Base-by-base conservation (phyloP, 2,888 invertebrate genomes). In the Cheilosia pagana region DNA sequence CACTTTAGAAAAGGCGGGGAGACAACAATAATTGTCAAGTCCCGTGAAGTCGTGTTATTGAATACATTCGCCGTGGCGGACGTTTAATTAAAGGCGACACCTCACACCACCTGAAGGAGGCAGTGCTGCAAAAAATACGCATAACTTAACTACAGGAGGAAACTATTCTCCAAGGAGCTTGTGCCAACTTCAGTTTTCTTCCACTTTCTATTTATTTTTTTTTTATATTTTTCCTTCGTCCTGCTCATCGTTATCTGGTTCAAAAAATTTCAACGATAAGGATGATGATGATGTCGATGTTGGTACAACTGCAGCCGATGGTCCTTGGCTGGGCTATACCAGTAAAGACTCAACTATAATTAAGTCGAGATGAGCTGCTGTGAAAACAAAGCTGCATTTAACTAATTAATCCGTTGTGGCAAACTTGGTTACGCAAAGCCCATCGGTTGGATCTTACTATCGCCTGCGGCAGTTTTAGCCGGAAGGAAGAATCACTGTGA, bases 321-420 rank as follows among this genome's bases (percentile, higher is more conserved):
- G 68, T 59, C 67, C 43, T 59, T 57, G 39, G 14, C 65, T 19
- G 62, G 5, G 2, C 59, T 39, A 41, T 39, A 52, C 23, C 25
- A 57, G 50, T 5, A 23, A 12, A 25, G 43, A 70, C 55, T 57
- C 45, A 63, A 41, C 28, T 12, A 2, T 70, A 7, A 14, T 39
- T 57, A 39, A 71, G 71, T 39, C 31, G 59, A 57, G 63, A 57
- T 71, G 71, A 78, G 77, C 62, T 55, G 55, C 45, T 53, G 48
- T 70, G 62, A 55, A 62, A 77, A 62, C 62, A 70, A 48, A 62
- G 62, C 70, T 70, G 70, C 28, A 77, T 70, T 77, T 77, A 70
- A 77, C 77, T 77, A 77, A 77, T 70, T 77, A 77, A 77, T 77
- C 77, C 70, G 25, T 62, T 77, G 77, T 70, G 70, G 55, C 45